Conservation (phyloP, 2,888 invertebrate genomes). For the Eulithis prunata region DNA sequence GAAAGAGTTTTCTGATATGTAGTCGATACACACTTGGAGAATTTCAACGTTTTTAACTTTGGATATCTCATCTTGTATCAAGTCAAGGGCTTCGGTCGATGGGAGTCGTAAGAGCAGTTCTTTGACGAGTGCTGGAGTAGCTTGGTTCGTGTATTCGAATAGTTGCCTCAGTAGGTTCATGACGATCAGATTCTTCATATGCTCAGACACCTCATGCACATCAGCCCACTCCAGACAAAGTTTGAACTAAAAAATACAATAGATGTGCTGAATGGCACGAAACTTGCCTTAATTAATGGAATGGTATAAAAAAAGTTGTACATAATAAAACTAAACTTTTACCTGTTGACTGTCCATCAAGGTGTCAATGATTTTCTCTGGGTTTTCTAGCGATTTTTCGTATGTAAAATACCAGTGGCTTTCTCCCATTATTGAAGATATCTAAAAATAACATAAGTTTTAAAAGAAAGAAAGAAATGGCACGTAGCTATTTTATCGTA, state of each 20-base stretch:
- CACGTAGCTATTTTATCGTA: no score
- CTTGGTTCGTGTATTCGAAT: constrained; percentile 80
- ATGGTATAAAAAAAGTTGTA: not conserved
- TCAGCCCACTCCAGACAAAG: constrained; percentile 89
- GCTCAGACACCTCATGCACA: constrained; percentile 84
- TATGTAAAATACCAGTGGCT: constrained; percentile 86
- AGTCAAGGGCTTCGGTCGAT: constrained; percentile 81
- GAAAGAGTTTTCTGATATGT: constrained; percentile 81
- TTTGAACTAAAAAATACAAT: constrained; percentile 76
- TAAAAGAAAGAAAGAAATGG: no score
- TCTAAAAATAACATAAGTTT: constrained; percentile 61
- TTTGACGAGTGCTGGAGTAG: constrained; percentile 72
- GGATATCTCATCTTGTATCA: constrained; percentile 86
- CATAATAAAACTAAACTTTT: constrained; percentile 27
- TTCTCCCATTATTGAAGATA: constrained; percentile 81
- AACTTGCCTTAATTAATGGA: not conserved
- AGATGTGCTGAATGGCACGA: not conserved
- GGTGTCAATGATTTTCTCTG: constrained; percentile 80
- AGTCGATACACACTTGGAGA: constrained; percentile 86
- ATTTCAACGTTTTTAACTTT: constrained; percentile 86
- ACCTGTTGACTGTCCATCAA: constrained; percentile 84
- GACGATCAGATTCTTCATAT: constrained; percentile 81
- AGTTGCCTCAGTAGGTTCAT: constrained; percentile 82
- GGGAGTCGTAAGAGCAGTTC: constrained; percentile 86
- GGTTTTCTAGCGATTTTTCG: constrained; percentile 80